phyloP scores from a whole-genome alignment of 2,888 invertebrate genomes.

The Hyalella azteca region DNA sequence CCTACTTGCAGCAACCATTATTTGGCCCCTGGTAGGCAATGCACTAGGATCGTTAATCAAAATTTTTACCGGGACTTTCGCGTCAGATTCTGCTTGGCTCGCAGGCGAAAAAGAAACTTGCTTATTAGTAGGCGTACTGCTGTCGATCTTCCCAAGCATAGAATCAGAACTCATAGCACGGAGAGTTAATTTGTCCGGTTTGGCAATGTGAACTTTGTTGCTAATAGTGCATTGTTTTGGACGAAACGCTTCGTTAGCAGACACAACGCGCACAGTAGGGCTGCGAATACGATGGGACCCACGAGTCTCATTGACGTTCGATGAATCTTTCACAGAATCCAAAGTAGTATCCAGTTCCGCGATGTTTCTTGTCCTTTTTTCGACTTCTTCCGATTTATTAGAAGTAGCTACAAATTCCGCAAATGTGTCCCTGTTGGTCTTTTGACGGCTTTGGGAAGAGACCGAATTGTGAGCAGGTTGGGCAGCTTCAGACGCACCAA shows the following conservation, averaged over 20 bases:
- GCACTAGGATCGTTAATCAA: too few relatives aligned
- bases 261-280: background rate
- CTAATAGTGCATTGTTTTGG: background rate
- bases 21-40: background rate
- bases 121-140: background rate
- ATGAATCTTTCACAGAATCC: background rate
- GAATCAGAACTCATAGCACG: background rate
- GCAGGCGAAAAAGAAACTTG: background rate
- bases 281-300: background rate
- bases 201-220: background rate
- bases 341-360: background rate
- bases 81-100: background rate
- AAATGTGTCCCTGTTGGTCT: background rate
- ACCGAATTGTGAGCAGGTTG: background rate
- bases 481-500: background rate
- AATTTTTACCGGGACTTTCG: background rate
- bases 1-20: background rate
- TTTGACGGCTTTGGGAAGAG: background rate
- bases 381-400: background rate
- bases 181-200: background rate
- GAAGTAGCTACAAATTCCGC: background rate
- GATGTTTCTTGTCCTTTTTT: background rate
- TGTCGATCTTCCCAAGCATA: background rate
- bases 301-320: background rate
- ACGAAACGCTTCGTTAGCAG: background rate